Conservation (phyloP, 2,888 invertebrate genomes). For the Tenthredo scrophulariae region DNA sequence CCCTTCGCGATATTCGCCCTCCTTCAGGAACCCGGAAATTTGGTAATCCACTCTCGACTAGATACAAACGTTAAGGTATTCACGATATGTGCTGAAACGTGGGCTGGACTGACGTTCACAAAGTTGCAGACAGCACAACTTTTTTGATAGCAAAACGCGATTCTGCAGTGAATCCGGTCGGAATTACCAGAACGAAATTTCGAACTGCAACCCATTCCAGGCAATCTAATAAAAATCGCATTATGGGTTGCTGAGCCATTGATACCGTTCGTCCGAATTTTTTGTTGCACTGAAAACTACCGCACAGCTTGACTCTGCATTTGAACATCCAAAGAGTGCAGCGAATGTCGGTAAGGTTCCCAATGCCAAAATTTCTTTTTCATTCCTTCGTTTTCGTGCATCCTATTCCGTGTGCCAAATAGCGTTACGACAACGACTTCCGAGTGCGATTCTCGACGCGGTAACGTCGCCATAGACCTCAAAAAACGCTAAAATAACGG, state of each 20-base stretch:
- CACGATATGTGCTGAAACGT: not conserved
- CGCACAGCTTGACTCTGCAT: not conserved
- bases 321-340: not conserved
- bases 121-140: not conserved
- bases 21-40: not conserved
- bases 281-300: not conserved
- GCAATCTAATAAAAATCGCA: not conserved
- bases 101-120: not conserved
- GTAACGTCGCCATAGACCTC: not conserved
- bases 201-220: not conserved
- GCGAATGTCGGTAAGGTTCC: not conserved
- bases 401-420: not conserved
- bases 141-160: not conserved
- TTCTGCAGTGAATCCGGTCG: not conserved
- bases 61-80: not conserved
- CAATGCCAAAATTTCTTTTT: not conserved
- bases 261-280: not conserved
- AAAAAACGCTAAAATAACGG: not conserved
- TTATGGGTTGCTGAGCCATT: not conserved
- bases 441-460: not conserved
- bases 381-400: not conserved
- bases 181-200: not conserved
- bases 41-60: conserved; percentile 15
- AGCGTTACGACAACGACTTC: not conserved
- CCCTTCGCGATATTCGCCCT: not conserved